A percentile compares a stretch with the other conserved stretches of the same genome.
These are phyloP conservation scores for Notothenia rossii DNA, from an alignment of 2,113 vertebrate species.

Conservation along the genomic window DNA sequence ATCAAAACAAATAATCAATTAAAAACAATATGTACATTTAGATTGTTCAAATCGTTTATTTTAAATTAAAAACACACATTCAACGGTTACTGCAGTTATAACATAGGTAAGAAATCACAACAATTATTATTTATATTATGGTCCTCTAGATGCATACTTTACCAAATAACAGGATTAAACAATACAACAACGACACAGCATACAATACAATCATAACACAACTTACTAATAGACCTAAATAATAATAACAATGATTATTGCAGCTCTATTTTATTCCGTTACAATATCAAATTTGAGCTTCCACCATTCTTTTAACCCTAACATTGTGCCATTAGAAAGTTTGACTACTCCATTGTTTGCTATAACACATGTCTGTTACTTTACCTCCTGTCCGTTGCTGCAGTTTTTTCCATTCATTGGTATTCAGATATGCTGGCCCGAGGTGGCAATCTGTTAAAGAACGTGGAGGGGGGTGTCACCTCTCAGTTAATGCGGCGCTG, in stretches of 20 bases:
- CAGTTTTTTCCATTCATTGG: constrained; percentile 47
- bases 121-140: no score
- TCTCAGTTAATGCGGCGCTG: constrained; percentile 70
- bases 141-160: no score
- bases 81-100: no score
- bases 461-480: constrained; percentile 66
- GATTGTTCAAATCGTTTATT: no score
- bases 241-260: not conserved
- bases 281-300: not conserved
- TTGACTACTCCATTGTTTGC: constrained; percentile 19
- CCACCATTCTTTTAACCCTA: not conserved
- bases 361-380: constrained; percentile 4
- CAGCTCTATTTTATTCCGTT: not conserved
- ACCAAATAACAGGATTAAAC: no score
- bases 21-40: no score
- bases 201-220: no score
- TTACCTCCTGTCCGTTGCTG: constrained; percentile 17
- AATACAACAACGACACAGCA: no score
- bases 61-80: no score
- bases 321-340: constrained; percentile 14
- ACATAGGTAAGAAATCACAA: no score
- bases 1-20: no score
- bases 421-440: constrained; percentile 59
- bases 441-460: constrained; percentile 60
- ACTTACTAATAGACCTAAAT: no score